These are phyloP conservation scores for Bufo gargarizans DNA, from an alignment of 2,113 vertebrate genomes.

Conservation along the genomic window DNA sequence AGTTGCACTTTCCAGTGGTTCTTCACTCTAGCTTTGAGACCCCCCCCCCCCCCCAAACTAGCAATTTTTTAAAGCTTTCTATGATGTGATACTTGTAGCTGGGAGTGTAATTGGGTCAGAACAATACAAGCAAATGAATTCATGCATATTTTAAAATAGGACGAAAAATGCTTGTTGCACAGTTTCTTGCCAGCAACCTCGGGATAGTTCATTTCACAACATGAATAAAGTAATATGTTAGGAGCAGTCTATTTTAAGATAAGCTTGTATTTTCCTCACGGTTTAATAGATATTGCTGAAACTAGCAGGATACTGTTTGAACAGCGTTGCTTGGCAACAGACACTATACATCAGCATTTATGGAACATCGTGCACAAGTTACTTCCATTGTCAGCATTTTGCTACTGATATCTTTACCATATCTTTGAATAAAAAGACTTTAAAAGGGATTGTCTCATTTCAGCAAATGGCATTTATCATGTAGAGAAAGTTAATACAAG, in stretches of 20 bases:
- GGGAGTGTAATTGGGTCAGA: background rate
- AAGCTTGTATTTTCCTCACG: slow-evolving; percentile 44
- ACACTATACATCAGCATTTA: slow-evolving; percentile 40
- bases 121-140: slow-evolving; percentile 3
- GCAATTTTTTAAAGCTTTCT: background rate
- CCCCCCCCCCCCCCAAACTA: background rate
- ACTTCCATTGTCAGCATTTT: slow-evolving; percentile 34
- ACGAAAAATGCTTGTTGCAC: slow-evolving; percentile 3
- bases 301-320: slow-evolving; percentile 40
- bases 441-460: too few species aligned
- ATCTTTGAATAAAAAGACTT: background rate
- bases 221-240: slow-evolving; percentile 28
- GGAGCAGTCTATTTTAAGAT: slow-evolving; percentile 51
- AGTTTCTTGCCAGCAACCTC: slow-evolving; percentile 5
- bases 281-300: slow-evolving; percentile 39
- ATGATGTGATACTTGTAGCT: background rate
- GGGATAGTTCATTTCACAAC: slow-evolving; percentile 4
- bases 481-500: too few species aligned
- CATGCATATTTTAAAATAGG: background rate
- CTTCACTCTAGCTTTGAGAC: too few species aligned
- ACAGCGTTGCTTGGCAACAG: slow-evolving; percentile 49
- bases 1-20: too few species aligned
- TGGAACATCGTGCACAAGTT: slow-evolving; percentile 38
- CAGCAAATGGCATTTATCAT: too few species aligned
- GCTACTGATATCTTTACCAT: background rate